Percentiles rank a stretch among this genome's conserved stretches.
These are phyloP conservation scores for Hycleus cichorii DNA, from an alignment of 1,140 invertebrate genomes.

Conservation along the genomic window DNA sequence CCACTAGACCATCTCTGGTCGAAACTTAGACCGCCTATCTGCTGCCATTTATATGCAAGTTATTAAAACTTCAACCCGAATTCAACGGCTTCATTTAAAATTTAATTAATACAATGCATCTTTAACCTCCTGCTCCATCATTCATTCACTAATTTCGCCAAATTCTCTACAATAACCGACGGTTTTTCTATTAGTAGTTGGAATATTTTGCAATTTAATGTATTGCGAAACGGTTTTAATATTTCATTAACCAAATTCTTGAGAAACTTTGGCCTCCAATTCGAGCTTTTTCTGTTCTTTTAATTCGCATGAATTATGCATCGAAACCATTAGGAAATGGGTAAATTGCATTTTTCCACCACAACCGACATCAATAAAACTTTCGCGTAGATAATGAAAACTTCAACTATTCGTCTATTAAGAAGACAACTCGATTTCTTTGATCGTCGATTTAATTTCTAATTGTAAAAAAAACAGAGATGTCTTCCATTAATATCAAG, in stretches of 20 bases:
- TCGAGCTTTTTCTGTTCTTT: not conserved
- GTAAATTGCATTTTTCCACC: slow-evolving; percentile 19
- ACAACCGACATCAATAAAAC: not conserved
- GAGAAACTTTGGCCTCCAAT: slow-evolving; percentile 11
- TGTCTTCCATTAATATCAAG: slow-evolving; percentile 12
- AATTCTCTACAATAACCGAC: not conserved
- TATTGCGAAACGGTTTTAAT: slow-evolving; percentile 25
- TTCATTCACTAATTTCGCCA: not conserved
- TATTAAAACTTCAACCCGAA: slow-evolving; percentile 32
- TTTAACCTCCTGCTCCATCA: slow-evolving; percentile 2
- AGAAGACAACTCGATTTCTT: too few species aligned
- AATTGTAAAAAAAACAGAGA: too few species aligned
- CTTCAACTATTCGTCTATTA: too few species aligned
- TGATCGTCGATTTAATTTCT: too few species aligned
- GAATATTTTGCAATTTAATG: not conserved
- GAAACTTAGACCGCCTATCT: not conserved
- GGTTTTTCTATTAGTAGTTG: too few species aligned
- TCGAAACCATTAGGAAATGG: slow-evolving; percentile 16
- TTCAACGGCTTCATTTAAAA: slow-evolving; percentile 24
- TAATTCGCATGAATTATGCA: slow-evolving; percentile 27
- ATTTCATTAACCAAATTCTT: slow-evolving; percentile 28
- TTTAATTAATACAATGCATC: slow-evolving; percentile 24
- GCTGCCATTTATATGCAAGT: slow-evolving; percentile 1
- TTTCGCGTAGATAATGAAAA: too few species aligned
- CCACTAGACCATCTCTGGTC: slow-evolving; percentile 7